These are phyloP conservation scores for Cyrtonyx montezumae DNA, from an alignment of 2,113 vertebrate species.

Conservation along the genomic window DNA sequence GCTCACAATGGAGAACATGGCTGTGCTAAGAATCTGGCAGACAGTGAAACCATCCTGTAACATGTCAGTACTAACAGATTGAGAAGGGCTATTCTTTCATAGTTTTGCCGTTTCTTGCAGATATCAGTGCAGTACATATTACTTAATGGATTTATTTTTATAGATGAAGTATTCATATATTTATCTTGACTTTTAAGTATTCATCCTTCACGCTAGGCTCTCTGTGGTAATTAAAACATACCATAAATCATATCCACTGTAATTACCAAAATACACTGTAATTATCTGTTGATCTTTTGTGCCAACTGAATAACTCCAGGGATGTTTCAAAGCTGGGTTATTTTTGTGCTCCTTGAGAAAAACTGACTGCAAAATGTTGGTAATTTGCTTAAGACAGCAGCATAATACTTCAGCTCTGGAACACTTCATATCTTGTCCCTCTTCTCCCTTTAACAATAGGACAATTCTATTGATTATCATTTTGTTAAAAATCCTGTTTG, in stretches of 20 bases:
- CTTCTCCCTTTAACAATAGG: background rate
- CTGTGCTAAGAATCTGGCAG: background rate
- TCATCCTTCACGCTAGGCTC: slow-evolving; percentile 36
- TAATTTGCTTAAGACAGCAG: slow-evolving; percentile 32
- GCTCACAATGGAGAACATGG: background rate
- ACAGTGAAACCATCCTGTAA: background rate
- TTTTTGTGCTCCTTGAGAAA: slow-evolving; percentile 30
- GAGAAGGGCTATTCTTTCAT: background rate
- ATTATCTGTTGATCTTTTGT: slow-evolving; percentile 58
- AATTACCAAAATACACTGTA: slow-evolving; percentile 52
- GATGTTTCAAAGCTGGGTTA: slow-evolving; percentile 47
- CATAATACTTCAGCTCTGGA: background rate
- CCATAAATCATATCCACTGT: slow-evolving; percentile 36
- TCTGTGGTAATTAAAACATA: slow-evolving; percentile 56
- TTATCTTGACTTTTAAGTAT: slow-evolving; percentile 49
- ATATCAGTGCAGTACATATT: background rate
- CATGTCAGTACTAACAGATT: background rate
- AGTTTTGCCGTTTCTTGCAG: background rate
- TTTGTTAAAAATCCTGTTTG: slow-evolving; percentile 41
- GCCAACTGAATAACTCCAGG: slow-evolving; percentile 34
- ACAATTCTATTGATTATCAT: background rate
- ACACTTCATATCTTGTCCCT: background rate
- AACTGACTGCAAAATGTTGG: background rate
- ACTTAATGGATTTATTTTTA: slow-evolving; percentile 43
- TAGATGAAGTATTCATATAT: background rate